Percentiles rank a stretch among this genome's conserved stretches.
Conservation (phyloP, 1,140 invertebrate species). For the Orchesella cincta region DNA sequence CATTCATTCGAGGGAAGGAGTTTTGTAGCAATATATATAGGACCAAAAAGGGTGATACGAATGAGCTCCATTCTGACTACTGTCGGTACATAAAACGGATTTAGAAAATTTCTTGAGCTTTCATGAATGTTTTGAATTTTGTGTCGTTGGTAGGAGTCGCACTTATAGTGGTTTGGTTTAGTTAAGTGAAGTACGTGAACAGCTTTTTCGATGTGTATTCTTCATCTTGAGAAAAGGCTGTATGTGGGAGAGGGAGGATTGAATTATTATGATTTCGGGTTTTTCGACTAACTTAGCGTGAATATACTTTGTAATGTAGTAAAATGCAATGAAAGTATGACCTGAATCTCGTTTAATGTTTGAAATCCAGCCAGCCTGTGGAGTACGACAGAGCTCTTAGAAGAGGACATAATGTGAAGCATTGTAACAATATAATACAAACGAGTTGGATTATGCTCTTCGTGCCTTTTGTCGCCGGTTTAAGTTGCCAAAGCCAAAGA, state of each 20-base stretch:
- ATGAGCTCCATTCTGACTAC: neutral
- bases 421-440: neutral
- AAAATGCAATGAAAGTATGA: slow-evolving; percentile 7
- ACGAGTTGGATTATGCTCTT: neutral
- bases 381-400: too few relatives aligned
- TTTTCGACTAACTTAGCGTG: slow-evolving; percentile 31
- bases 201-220: neutral
- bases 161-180: too few relatives aligned
- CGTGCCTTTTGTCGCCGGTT: neutral
- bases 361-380: slow-evolving; percentile 9
- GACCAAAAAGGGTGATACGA: too few relatives aligned
- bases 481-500: neutral
- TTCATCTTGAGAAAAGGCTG: neutral
- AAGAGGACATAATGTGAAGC: neutral
- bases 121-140: too few relatives aligned
- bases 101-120: neutral
- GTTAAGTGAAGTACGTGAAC: too few relatives aligned
- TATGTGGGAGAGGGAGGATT: slow-evolving; percentile 1
- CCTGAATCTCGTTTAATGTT: slow-evolving; percentile 17
- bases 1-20: neutral
- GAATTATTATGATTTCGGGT: slow-evolving; percentile 44
- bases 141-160: too few relatives aligned
- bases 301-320: neutral
- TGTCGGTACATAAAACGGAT: neutral
- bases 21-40: too few relatives aligned